These are phyloP conservation scores for Syngnathus typhle DNA, from an alignment of 2,113 vertebrate genomes.

Conservation along the genomic window DNA sequence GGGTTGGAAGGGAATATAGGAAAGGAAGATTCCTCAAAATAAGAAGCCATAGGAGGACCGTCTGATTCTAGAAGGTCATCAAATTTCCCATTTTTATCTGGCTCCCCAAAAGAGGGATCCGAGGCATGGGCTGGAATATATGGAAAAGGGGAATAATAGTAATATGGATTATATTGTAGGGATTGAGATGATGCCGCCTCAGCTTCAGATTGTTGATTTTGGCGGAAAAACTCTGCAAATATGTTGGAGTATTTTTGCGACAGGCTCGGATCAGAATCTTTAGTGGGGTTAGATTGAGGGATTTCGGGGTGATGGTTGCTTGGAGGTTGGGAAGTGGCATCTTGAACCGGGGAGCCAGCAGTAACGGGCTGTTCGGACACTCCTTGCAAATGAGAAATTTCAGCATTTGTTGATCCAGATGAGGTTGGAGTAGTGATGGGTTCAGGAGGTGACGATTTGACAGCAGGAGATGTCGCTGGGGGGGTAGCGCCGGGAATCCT, in stretches of 20 bases:
- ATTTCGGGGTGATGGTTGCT: constrained; percentile 60
- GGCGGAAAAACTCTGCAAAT: no score
- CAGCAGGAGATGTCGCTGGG: no score
- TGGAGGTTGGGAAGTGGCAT: constrained; percentile 6
- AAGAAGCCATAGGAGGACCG: background rate
- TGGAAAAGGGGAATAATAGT: constrained; percentile 9
- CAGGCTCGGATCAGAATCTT: constrained; percentile 12
- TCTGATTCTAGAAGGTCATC: background rate
- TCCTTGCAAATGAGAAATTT: background rate
- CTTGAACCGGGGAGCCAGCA: background rate
- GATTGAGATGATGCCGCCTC: background rate
- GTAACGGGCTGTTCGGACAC: background rate
- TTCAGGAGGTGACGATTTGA: no score
- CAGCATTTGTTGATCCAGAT: no score
- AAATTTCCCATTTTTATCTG: background rate
- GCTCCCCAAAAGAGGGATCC: background rate
- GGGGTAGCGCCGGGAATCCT: background rate
- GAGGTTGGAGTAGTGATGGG: no score
- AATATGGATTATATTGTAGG: constrained; percentile 6
- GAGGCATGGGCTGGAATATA: background rate
- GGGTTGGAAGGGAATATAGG: constrained; percentile 16
- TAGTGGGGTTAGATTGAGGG: constrained; percentile 21
- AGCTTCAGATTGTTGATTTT: background rate
- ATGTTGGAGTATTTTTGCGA: no score
- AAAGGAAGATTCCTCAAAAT: background rate